A percentile compares a stretch with the other conserved stretches of the same genome.
Conservation (phyloP, 2,113 vertebrate genomes). For the Rhea americana region DNA sequence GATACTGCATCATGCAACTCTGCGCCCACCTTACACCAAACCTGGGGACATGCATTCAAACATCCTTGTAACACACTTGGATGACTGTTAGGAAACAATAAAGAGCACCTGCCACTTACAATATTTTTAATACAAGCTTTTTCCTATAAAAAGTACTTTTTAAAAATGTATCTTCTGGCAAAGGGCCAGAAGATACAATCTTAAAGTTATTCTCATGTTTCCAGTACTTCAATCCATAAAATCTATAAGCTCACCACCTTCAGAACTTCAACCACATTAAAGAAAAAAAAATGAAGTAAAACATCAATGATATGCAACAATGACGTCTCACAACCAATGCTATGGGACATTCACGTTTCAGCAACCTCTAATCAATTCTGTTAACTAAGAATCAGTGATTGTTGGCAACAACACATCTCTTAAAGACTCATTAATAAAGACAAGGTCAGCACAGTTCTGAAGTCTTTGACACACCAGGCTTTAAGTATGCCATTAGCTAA, state of each 20-base stretch:
- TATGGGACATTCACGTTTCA: rapidly evolving
- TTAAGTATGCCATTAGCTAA: not conserved
- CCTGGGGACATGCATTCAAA: rapidly evolving
- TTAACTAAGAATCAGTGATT: not conserved
- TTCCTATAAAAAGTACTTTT: not conserved
- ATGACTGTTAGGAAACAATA: not conserved
- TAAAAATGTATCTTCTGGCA: no score
- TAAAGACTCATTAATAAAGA: not conserved
- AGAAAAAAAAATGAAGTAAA: not conserved
- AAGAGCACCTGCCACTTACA: not conserved
- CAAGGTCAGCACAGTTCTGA: not conserved
- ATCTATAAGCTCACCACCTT: not conserved
- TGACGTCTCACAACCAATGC: not conserved
- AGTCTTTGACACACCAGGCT: not conserved
- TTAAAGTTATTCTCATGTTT: not conserved
- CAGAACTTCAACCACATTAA: not conserved
- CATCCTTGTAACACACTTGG: rapidly evolving
- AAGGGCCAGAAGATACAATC: not conserved
- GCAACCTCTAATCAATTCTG: not conserved
- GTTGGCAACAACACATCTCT: not conserved
- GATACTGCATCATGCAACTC: not conserved
- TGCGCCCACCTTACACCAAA: not conserved
- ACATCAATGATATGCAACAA: rapidly evolving
- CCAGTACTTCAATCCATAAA: not conserved
- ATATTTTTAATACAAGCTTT: no score